Evolutionary conservation across 2,113 vertebrate genomes (phyloP), one percentile per base, ranked within the genome.

Genomic region (Lasiurus cinereus): DNA sequence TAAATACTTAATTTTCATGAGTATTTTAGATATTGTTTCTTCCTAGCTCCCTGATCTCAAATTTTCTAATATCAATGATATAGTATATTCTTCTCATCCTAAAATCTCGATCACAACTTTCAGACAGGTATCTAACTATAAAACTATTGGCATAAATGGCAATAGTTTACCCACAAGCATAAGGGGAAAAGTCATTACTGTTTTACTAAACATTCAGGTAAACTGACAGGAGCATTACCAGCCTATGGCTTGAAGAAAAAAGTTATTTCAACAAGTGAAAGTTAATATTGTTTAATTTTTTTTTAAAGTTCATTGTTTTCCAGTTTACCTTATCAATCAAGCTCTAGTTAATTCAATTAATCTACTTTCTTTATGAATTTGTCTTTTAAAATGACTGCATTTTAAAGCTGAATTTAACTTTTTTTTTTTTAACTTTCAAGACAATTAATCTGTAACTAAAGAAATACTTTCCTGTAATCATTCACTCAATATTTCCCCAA

Each of bases 401-500:
- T 93, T 98, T 96, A 91, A 91, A 89, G 89, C 86, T 97, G 52
- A 83, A 90, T 96, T 98, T 97, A 97, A 98, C 70, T 97, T 97
- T 90, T 39, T 39, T 39, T 39, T 39, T 39, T 96, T 98, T 97
- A 97, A 98, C 70, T 97, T 97, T 90, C 52, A 96, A 96, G 95
- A 77, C 90, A 98, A 98, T 97, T 97, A 96, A 95, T 98, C 96
- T 98, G 97, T 97, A 98, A 98, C 96, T 97, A 97, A 97, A 97
- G 94, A 98, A 98, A 97, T 97, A 98, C 97, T 95, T 98, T 97
- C 77, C 93, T 97, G 94, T 98, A 98, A 98, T 98, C 98, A 98
- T 97, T 97, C 46, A 95, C 95, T 98, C 93, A 96, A 72, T 97
- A 97, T 97, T 97, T 97, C 96, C 97, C 50, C 89, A 83, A 96